Percentiles rank a stretch among this genome's conserved stretches.
Evolutionary conservation across 2,113 vertebrate genomes (phyloP).

Genomic region (Spheniscus mendiculus): DNA sequence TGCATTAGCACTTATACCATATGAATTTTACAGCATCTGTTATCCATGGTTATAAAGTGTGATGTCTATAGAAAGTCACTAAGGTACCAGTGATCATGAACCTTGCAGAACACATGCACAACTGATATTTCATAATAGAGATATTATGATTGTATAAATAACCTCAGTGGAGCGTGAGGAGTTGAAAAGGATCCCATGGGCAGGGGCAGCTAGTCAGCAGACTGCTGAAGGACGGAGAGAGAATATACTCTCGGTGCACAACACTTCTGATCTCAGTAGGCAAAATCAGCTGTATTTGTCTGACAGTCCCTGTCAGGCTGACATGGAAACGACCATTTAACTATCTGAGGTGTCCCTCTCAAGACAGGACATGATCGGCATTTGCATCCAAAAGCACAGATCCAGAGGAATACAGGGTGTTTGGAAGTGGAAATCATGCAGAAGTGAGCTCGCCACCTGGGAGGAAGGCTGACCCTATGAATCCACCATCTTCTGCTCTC

Average conservation of each 20-base stretch:
- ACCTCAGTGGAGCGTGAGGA: not conserved
- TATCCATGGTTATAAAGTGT: not conserved
- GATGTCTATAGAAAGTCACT: not conserved
- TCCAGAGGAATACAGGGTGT: not conserved
- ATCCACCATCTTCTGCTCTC: not conserved
- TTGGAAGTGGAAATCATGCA: not conserved
- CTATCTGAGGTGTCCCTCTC: not conserved
- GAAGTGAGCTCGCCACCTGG: not conserved
- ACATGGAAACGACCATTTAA: not conserved
- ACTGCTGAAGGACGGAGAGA: not conserved
- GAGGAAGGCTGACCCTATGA: not conserved
- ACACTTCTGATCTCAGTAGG: not conserved
- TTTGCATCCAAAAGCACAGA: not conserved
- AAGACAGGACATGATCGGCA: not conserved
- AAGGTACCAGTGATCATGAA: not conserved
- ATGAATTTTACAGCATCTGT: not conserved
- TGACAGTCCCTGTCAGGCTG: not conserved
- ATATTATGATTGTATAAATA: not conserved
- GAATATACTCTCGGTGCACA: not conserved
- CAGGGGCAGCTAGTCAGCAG: not conserved
- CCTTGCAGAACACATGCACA: not conserved
- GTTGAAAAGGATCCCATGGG: not conserved
- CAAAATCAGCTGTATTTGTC: not conserved
- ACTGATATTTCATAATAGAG: not conserved
- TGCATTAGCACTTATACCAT: not conserved